phyloP scores from a whole-genome alignment of 2,113 vertebrate species.

The Tyto alba region DNA sequence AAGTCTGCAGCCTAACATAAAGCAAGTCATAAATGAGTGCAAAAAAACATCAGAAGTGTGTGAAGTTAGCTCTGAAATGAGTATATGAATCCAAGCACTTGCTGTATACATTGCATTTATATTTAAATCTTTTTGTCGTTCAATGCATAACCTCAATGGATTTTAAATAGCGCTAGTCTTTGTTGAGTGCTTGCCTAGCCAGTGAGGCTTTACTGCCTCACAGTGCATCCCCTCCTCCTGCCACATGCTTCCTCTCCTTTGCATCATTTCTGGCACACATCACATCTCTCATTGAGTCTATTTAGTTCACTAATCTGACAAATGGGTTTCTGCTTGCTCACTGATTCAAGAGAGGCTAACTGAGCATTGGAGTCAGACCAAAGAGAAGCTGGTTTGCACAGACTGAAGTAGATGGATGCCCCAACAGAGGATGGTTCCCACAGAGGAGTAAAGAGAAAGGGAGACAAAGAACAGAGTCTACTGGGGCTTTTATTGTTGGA shows the following conservation, averaged over 20 bases:
- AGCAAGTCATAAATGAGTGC: background rate
- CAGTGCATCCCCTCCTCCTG: background rate
- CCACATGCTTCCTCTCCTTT: background rate
- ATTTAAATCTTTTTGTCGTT: background rate
- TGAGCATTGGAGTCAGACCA: background rate
- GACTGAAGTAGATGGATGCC: background rate
- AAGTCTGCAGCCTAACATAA: background rate
- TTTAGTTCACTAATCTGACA: background rate
- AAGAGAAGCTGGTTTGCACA: background rate
- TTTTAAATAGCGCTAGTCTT: background rate
- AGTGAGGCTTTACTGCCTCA: background rate
- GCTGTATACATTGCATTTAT: background rate
- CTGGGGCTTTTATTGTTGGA: background rate
- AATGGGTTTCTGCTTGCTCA: background rate
- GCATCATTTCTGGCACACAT: background rate
- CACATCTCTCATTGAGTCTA: background rate
- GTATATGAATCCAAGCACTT: background rate
- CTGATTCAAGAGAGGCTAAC: background rate
- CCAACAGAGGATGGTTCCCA: background rate
- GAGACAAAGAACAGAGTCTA: background rate
- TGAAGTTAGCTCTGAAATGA: background rate
- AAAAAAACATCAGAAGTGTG: background rate
- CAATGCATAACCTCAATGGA: background rate
- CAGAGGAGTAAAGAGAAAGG: background rate
- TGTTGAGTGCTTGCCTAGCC: background rate